Conservation (phyloP, 1,140 invertebrate genomes). For the Radopholus similis region DNA sequence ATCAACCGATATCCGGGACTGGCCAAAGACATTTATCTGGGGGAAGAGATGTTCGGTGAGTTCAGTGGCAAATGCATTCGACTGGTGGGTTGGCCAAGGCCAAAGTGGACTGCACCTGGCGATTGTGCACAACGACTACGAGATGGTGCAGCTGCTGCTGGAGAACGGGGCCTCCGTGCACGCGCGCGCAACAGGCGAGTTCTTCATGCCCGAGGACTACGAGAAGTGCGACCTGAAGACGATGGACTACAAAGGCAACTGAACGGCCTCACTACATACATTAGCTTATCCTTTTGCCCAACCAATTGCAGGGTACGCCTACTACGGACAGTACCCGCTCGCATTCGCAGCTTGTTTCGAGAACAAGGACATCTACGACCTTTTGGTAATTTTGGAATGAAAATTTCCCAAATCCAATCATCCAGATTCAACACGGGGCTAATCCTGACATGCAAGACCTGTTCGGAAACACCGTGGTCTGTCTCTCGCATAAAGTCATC, state of each 20-base stretch:
- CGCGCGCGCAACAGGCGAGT: constrained; percentile 79
- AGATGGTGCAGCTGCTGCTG: constrained; percentile 80
- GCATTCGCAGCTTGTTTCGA: constrained; percentile 93
- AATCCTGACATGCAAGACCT: constrained; percentile 83
- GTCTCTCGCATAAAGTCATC: neutral
- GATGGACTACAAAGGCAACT: constrained; percentile 79
- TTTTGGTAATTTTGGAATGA: constrained; percentile 6
- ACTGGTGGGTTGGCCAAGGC: no score
- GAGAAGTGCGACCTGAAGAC: constrained; percentile 72
- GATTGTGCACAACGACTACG: constrained; percentile 91
- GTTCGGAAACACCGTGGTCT: constrained; percentile 70
- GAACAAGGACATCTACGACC: constrained; percentile 93
- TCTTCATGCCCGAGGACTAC: constrained; percentile 73
- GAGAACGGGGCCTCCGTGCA: constrained; percentile 79
- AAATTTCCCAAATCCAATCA: neutral
- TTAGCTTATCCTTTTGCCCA: no score
- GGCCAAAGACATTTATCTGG: constrained; percentile 88
- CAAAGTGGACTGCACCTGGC: constrained; percentile 89
- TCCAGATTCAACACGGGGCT: constrained; percentile 75
- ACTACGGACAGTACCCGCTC: constrained; percentile 76
- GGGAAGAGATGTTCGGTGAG: constrained; percentile 87
- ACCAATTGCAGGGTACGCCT: constrained; percentile 68
- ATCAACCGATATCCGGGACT: constrained; percentile 84
- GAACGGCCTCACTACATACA: neutral
- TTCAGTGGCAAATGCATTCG: neutral